Evolutionary conservation across 2,888 invertebrate genomes (phyloP).

Genomic region (Nomada ruficornis): DNA sequence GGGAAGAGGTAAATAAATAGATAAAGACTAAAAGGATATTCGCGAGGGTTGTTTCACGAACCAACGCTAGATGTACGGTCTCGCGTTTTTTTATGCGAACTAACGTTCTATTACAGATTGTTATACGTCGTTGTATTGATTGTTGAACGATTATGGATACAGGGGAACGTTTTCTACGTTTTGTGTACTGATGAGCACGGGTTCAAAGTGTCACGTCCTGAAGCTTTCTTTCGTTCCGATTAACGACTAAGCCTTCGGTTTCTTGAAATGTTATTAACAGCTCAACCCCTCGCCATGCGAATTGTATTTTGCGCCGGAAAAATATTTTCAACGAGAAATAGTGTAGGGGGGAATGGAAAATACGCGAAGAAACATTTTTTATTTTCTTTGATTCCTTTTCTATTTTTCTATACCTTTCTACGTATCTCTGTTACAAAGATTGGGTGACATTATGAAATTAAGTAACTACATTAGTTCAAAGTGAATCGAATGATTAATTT

Average conservation of each 20-base stretch:
- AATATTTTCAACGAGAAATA: not conserved
- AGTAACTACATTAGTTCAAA: too few species aligned
- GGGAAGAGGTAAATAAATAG: not conserved
- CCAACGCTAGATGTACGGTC: constrained; percentile 33
- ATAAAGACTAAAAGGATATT: constrained; percentile 18
- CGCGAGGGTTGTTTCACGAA: constrained; percentile 40
- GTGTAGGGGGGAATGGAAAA: too few species aligned
- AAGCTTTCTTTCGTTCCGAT: constrained; percentile 51
- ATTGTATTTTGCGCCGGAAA: not conserved
- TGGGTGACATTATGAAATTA: too few species aligned
- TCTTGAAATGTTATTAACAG: not conserved
- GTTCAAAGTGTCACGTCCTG: not conserved
- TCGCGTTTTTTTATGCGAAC: constrained; percentile 27
- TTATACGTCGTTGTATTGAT: constrained; percentile 37
- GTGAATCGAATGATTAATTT: too few species aligned
- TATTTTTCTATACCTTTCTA: too few species aligned
- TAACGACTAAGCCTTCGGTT: constrained; percentile 49
- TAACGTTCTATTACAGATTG: constrained; percentile 24
- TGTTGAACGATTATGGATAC: constrained; percentile 40
- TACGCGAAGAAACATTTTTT: too few species aligned
- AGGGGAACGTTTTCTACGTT: constrained; percentile 31
- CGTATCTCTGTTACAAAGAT: too few species aligned
- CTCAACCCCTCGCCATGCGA: not conserved
- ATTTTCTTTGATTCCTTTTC: too few species aligned
- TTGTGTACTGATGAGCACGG: constrained; percentile 36